These are phyloP conservation scores for Onychorhynchus coronatus DNA, from an alignment of 2,113 vertebrate species.

Conservation along the genomic window DNA sequence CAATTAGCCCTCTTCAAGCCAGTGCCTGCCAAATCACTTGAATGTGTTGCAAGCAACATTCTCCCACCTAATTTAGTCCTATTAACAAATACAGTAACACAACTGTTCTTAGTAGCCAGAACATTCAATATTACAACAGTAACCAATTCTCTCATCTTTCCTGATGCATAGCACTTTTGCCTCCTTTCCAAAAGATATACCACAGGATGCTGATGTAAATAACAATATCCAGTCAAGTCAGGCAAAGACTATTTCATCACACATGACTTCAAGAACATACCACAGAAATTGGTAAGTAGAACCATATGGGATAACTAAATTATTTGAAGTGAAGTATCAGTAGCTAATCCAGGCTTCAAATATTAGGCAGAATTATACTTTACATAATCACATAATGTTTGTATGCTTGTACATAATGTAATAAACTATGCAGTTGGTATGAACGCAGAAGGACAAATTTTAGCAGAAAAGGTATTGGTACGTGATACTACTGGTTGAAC, in stretches of 20 bases:
- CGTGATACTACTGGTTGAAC: neutral
- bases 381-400: neutral
- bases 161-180: neutral
- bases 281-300: neutral
- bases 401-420: neutral
- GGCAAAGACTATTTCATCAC: neutral
- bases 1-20: neutral
- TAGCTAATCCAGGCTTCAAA: neutral
- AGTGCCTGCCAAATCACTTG: neutral
- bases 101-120: neutral
- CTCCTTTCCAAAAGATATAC: neutral
- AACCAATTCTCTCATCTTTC: neutral
- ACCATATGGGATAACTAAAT: neutral
- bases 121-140: neutral
- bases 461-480: neutral
- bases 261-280: neutral
- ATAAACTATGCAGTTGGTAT: neutral
- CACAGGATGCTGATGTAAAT: neutral
- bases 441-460: neutral
- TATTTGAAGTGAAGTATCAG: neutral
- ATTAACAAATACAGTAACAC: neutral
- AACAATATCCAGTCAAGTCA: neutral
- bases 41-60: neutral
- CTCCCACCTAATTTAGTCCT: neutral
- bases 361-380: neutral